Conservation (phyloP, 1,140 invertebrate genomes). For the Chironomus tepperi region DNA sequence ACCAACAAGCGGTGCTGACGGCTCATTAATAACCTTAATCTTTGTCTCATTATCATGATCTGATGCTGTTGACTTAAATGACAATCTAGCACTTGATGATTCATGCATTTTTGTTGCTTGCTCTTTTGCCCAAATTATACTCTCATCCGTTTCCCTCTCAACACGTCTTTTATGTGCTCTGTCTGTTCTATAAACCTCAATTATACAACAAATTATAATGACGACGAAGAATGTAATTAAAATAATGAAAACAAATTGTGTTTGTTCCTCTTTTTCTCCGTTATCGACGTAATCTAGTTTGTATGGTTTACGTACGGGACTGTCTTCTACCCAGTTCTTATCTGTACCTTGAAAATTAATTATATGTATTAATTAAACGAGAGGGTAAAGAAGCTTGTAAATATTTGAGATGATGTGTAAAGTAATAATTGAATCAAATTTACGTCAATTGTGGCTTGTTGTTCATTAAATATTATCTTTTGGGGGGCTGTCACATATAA, state of each 20-base stretch:
- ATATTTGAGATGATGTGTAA: no score
- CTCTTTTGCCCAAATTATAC: constrained; percentile 55
- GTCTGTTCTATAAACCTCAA: constrained; percentile 55
- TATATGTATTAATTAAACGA: neutral
- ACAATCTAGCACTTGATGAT: constrained; percentile 38
- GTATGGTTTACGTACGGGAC: constrained; percentile 61
- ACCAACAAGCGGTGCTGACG: constrained; percentile 31
- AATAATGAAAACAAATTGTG: constrained; percentile 63
- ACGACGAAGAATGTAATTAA: constrained; percentile 57
- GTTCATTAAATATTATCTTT: no score
- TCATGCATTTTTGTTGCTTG: constrained; percentile 52
- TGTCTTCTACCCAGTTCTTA: constrained; percentile 70
- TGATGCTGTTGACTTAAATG: constrained; percentile 37
- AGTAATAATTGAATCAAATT: no score
- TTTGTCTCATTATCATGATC: constrained; percentile 25
- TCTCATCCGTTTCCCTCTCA: constrained; percentile 58
- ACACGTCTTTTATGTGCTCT: constrained; percentile 54
- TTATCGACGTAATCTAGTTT: constrained; percentile 60
- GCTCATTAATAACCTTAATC: constrained; percentile 27
- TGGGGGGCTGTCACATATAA: no score
- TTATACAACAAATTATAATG: constrained; percentile 52
- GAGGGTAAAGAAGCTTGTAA: constrained; percentile 26
- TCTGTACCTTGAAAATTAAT: constrained; percentile 49
- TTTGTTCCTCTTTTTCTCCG: constrained; percentile 64
- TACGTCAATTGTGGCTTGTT: no score